These are phyloP conservation scores for Pungitius pungitius DNA, from an alignment of 2,113 vertebrate species.

Conservation along the genomic window DNA sequence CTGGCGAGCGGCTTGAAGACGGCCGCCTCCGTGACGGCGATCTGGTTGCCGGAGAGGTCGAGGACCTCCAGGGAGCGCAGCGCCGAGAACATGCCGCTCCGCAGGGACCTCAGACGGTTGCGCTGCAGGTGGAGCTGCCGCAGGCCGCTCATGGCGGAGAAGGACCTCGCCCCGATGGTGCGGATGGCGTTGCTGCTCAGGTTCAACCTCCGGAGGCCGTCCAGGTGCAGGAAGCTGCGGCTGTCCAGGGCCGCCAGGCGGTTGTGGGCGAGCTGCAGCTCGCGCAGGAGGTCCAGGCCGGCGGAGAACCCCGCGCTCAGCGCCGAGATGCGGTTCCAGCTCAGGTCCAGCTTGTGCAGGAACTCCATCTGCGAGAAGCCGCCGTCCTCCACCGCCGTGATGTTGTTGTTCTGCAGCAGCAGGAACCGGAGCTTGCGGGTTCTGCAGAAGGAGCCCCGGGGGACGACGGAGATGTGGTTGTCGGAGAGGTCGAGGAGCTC, in stretches of 20 bases:
- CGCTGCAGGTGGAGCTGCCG: slow-evolving; percentile 77
- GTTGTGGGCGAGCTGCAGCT: slow-evolving; percentile 81
- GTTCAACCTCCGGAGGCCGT: slow-evolving; percentile 79
- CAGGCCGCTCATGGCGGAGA: slow-evolving; percentile 78
- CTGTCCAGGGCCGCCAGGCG: slow-evolving; percentile 65
- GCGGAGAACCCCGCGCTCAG: slow-evolving; percentile 76
- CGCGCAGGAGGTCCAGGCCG: slow-evolving; percentile 73
- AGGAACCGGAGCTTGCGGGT: slow-evolving; percentile 78
- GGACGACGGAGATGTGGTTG: slow-evolving; percentile 75
- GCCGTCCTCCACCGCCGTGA: slow-evolving; percentile 70
- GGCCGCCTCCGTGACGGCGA: slow-evolving; percentile 61
- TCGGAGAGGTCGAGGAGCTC: slow-evolving; percentile 83
- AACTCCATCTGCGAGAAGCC: slow-evolving; percentile 78
- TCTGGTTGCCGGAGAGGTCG: slow-evolving; percentile 78
- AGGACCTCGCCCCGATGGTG: slow-evolving; percentile 72
- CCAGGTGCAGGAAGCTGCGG: slow-evolving; percentile 77
- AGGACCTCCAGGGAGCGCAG: slow-evolving; percentile 83
- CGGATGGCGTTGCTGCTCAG: slow-evolving; percentile 78
- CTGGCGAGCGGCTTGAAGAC: slow-evolving; percentile 80
- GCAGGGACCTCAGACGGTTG: slow-evolving; percentile 74
- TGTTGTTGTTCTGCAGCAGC: slow-evolving; percentile 80
- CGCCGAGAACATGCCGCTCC: slow-evolving; percentile 81
- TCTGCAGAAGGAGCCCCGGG: slow-evolving; percentile 57
- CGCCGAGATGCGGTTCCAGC: slow-evolving; percentile 74
- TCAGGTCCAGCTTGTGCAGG: slow-evolving; percentile 83